Conservation (phyloP, 2,797 vertebrate genomes). For the Sciaenops ocellatus region DNA sequence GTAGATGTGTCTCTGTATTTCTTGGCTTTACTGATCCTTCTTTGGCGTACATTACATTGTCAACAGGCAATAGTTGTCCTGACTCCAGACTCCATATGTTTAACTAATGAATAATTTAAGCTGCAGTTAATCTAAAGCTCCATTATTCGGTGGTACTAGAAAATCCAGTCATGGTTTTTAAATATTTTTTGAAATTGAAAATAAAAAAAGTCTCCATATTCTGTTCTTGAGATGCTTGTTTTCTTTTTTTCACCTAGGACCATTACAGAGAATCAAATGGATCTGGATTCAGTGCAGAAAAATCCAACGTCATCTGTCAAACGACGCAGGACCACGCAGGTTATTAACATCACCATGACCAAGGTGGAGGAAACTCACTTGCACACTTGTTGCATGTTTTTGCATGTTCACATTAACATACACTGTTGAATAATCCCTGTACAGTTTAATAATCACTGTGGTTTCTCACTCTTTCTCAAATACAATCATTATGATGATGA, state of each 20-base stretch:
- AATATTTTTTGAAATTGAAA: not conserved
- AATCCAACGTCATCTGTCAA: constrained; percentile 84
- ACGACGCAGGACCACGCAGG: constrained; percentile 90
- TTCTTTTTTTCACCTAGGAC: constrained; percentile 43
- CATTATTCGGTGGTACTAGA: not conserved
- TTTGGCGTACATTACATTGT: not conserved
- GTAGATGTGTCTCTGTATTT: not conserved
- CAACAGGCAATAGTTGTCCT: not conserved
- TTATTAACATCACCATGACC: constrained; percentile 94
- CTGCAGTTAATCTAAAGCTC: not conserved
- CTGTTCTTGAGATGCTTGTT: not conserved
- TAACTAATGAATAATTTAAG: not conserved
- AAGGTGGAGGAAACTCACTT: constrained; percentile 85
- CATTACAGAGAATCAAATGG: constrained; percentile 66
- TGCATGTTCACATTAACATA: constrained; percentile 16
- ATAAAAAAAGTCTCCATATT: not conserved
- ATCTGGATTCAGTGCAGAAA: constrained; percentile 83
- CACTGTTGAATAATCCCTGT: not conserved
- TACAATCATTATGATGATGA: not conserved
- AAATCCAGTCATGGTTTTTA: not conserved
- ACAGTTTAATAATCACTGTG: not conserved
- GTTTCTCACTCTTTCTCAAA: not conserved
- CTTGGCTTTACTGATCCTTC: not conserved
- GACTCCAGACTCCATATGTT: not conserved
- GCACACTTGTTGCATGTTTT: constrained; percentile 13